Conservation (phyloP, 2,113 vertebrate species). For the Sphaerodactylus townsendi region DNA sequence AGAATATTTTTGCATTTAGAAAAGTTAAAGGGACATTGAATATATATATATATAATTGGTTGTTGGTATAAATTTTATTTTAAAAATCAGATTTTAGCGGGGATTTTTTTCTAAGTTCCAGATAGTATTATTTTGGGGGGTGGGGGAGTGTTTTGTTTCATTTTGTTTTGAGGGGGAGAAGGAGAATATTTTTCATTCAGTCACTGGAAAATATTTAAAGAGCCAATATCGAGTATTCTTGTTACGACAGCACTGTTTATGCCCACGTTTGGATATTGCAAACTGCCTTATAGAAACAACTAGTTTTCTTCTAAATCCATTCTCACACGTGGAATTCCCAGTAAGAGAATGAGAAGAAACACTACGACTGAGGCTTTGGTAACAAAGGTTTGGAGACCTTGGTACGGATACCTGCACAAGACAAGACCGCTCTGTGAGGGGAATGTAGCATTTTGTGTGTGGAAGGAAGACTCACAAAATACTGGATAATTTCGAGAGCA, state of each 20-base stretch:
- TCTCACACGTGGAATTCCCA: constrained; percentile 32
- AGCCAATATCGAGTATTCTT: constrained; percentile 26
- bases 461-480: neutral
- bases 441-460: neutral
- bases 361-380: neutral
- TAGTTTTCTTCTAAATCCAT: constrained; percentile 33
- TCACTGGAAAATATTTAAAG: constrained; percentile 37
- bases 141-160: too few relatives aligned
- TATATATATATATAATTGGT: constrained; percentile 45
- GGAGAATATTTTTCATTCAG: constrained; percentile 27
- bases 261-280: constrained; percentile 8
- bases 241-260: constrained; percentile 54
- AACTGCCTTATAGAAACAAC: constrained; percentile 8
- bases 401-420: neutral
- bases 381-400: neutral
- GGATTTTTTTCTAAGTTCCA: constrained; percentile 25
- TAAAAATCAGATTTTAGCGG: constrained; percentile 19
- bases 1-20: constrained; percentile 62
- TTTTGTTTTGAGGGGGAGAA: constrained; percentile 13
- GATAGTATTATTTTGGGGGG: neutral
- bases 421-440: neutral
- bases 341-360: neutral
- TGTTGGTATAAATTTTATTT: constrained; percentile 39
- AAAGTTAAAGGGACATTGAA: constrained; percentile 56
- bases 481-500: neutral